phyloP scores from a whole-genome alignment of 1,140 invertebrate species.

The Amyelois transitella region DNA sequence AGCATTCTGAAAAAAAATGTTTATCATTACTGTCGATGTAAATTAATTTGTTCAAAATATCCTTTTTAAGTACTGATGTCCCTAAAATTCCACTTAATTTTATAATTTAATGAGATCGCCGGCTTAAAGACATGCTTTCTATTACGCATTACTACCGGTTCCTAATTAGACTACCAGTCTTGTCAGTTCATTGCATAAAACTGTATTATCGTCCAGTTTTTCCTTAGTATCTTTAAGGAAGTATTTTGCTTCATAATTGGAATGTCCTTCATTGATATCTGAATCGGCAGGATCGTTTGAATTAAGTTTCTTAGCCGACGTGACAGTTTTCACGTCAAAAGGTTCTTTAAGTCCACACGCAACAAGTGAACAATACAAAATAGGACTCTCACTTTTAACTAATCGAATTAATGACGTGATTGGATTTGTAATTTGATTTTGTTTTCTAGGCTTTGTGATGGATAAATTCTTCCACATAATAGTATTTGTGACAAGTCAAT shows the following conservation, averaged over 20 bases:
- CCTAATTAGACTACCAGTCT: neutral
- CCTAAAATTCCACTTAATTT: neutral
- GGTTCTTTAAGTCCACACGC: neutral
- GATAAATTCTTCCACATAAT: too few relatives aligned
- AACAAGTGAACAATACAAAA: neutral
- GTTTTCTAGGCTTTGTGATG: too few relatives aligned
- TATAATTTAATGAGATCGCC: neutral
- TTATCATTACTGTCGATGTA: too few relatives aligned
- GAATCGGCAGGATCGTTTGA: too few relatives aligned
- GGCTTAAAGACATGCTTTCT: neutral
- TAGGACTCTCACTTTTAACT: neutral
- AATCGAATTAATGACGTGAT: neutral
- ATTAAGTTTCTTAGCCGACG: too few relatives aligned
- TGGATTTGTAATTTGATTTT: neutral
- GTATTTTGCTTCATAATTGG: neutral
- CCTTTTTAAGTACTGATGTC: too few relatives aligned
- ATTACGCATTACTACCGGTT: neutral
- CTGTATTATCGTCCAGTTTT: neutral
- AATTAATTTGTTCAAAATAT: too few relatives aligned
- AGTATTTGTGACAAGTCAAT: too few relatives aligned
- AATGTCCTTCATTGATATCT: neutral
- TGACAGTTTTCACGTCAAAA: constrained; percentile 1
- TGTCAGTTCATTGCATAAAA: neutral
- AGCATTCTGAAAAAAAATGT: too few relatives aligned
- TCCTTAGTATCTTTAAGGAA: neutral